Conservation (phyloP, 2,888 invertebrate species). For the Leptinotarsa rubiginosa region DNA sequence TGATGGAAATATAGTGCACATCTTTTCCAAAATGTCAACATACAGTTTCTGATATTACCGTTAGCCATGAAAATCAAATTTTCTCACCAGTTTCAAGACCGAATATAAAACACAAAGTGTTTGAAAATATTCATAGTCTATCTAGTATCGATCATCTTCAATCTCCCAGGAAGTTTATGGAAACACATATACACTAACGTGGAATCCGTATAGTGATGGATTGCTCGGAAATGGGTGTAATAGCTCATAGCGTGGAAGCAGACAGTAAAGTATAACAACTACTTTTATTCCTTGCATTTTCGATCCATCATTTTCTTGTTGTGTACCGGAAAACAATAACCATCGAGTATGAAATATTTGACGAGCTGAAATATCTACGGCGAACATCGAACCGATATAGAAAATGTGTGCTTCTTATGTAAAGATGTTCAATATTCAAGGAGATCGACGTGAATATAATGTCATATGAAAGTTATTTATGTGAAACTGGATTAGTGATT, state of each 20-base stretch:
- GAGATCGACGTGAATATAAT: too few species aligned
- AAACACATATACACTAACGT: not conserved
- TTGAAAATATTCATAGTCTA: not conserved
- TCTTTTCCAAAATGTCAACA: too few species aligned
- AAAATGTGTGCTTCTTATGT: not conserved
- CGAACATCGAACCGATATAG: not conserved
- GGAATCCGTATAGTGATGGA: constrained; percentile 7
- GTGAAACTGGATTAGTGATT: too few species aligned
- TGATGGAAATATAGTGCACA: too few species aligned
- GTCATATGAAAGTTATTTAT: too few species aligned
- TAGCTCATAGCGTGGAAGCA: not conserved
- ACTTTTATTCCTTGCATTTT: not conserved
- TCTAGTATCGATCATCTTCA: constrained; percentile 11
- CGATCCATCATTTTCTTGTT: not conserved
- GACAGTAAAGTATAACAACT: not conserved
- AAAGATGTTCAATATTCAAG: too few species aligned
- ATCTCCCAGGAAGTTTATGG: constrained; percentile 7
- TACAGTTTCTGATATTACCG: too few species aligned
- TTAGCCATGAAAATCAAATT: too few species aligned
- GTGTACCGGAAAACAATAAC: not conserved
- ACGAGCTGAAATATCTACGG: not conserved
- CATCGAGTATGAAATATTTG: not conserved
- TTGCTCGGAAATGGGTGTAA: not conserved
- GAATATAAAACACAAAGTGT: not conserved
- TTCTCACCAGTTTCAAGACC: too few species aligned